Evolutionary conservation across 2,113 vertebrate species (phyloP), one percentile per base, ranked within the genome.

Genomic region (Triplophysa siluroides): DNA sequence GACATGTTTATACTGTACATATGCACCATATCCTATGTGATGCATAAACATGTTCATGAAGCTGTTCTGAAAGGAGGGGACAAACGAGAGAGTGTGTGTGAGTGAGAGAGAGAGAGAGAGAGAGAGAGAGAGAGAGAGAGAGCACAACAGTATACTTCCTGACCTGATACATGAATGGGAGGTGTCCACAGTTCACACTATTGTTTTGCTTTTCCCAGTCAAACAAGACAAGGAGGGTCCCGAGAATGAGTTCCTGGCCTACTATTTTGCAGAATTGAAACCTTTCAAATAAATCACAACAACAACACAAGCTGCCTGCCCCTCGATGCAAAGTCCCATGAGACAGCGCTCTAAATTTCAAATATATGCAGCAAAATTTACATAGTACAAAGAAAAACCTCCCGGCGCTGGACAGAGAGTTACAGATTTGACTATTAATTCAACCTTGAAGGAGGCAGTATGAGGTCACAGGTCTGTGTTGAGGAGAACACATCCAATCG

Each of bases 351-450:
- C 75, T 75, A 62, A 26, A 62, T 79, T 76, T 80, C 60, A 80
- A 83, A 83, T 83, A 21, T 76, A 80, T 83, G 58, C 82, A 83
- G 60, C 41, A 23, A 70, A 77, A 76, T 76, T 80, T 43, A 12
- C 71, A 77, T 50, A 71, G 47, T 4, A 8, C n/a, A 33, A 7
- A 58, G 11, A 70, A 56, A 56, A 60, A 67, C 1, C 58, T 64
- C 16, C 66, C 16, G 3, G 18, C 29, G 62, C 10, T 6, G 26
- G 4, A 52, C 29, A 76, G 45, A 75, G 70, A 19, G 47, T 18
- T 73, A 38, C 47, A 3, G 38, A 52, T 69, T 56, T 54, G 50
- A 69, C 29, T 64, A 54, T 18, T 26, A 60, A 38, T 66, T 43
- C 8, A 8, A 43, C 70, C 70, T 73, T 73, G 70, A 73, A 73